Conservation (phyloP, 2,113 vertebrate species). For the Nicator chloris region DNA sequence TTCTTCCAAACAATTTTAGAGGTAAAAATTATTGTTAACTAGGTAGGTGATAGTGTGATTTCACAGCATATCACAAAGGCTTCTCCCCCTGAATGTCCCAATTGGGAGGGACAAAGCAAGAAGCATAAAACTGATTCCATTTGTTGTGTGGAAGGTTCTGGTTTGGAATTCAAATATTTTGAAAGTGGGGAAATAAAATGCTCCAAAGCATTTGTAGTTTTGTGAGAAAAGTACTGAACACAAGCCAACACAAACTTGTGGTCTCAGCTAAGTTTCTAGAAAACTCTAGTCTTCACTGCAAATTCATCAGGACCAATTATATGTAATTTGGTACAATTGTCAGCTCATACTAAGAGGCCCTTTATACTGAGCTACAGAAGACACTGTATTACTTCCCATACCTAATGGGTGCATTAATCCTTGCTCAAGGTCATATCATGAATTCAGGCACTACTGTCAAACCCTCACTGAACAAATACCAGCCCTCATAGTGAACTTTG, state of each 20-base stretch:
- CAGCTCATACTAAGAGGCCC: constrained; percentile 16
- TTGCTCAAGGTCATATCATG: neutral
- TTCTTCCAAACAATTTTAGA: neutral
- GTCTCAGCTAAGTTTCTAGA: constrained; percentile 62
- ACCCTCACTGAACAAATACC: neutral
- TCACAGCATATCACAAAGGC: neutral
- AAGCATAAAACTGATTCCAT: constrained; percentile 32
- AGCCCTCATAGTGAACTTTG: neutral
- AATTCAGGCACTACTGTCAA: neutral
- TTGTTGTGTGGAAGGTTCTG: neutral
- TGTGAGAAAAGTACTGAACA: constrained; percentile 52
- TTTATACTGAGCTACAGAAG: constrained; percentile 12
- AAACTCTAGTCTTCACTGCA: constrained; percentile 53
- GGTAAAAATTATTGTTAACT: neutral
- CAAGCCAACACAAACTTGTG: constrained; percentile 53
- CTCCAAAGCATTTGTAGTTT: constrained; percentile 47
- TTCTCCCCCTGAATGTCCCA: neutral
- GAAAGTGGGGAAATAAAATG: neutral
- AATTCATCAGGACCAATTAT: constrained; percentile 65
- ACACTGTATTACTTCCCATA: constrained; percentile 12
- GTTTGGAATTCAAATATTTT: constrained; percentile 28
- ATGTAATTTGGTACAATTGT: constrained; percentile 60
- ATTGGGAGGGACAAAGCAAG: neutral
- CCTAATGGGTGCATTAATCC: neutral
- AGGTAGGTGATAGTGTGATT: neutral